A percentile compares a stretch with the other conserved stretches of the same genome.
phyloP scores from a whole-genome alignment of 2,888 invertebrate genomes.

The Trichogramma evanescens region DNA sequence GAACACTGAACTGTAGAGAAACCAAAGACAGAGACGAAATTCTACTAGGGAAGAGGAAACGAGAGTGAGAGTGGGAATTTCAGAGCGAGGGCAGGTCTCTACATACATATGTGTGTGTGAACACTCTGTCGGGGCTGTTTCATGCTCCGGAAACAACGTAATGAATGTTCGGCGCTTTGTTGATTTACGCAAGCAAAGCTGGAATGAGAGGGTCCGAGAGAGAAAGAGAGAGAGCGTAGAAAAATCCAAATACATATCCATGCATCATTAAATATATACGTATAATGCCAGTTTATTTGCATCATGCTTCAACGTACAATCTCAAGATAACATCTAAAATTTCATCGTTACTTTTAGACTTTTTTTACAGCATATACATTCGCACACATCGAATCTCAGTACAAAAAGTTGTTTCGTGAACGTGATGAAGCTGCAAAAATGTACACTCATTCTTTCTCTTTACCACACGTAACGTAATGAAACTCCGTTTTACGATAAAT shows the following conservation, averaged over 20 bases:
- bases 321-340: too few species aligned
- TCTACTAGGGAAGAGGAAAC: neutral
- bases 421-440: slow-evolving; percentile 12
- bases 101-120: too few species aligned
- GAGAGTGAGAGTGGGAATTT: slow-evolving; percentile 19
- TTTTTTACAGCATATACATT: slow-evolving; percentile 23
- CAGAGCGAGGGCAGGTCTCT: slow-evolving; percentile 1
- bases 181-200: slow-evolving; percentile 34
- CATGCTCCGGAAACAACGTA: slow-evolving; percentile 38
- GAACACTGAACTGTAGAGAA: neutral
- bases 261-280: too few species aligned
- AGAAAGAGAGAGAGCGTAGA: too few species aligned
- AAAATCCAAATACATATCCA: too few species aligned
- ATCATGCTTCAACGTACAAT: too few species aligned
- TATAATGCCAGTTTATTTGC: too few species aligned
- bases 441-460: neutral
- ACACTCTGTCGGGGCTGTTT: slow-evolving; percentile 29
- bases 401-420: neutral
- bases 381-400: slow-evolving; percentile 6
- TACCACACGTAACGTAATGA: neutral
- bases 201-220: too few species aligned
- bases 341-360: too few species aligned
- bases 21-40: too few species aligned
- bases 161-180: slow-evolving; percentile 41
- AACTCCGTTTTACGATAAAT: neutral